Conservation (phyloP, 2,888 invertebrate species). For the Podotricha telesiphe region DNA sequence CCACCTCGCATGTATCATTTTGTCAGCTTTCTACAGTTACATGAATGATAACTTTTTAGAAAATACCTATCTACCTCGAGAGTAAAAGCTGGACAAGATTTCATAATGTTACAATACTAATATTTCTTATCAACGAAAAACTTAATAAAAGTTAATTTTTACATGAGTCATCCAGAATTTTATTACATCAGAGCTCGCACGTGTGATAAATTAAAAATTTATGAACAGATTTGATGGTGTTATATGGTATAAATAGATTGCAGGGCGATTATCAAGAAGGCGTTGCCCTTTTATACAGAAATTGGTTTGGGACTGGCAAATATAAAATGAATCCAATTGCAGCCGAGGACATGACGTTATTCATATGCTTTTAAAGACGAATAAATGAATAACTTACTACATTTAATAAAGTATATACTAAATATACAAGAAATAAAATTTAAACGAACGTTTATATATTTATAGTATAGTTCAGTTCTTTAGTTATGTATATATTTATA, state of each 20-base stretch:
- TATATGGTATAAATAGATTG: conserved; percentile 37
- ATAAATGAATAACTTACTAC: too few relatives aligned
- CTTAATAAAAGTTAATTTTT: neutral
- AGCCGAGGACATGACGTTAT: conserved; percentile 13
- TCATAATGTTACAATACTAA: neutral
- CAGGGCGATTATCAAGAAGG: conserved; percentile 42
- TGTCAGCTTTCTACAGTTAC: conserved; percentile 20
- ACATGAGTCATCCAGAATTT: neutral
- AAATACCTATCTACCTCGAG: neutral
- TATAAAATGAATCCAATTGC: conserved; percentile 47
- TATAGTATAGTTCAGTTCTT: too few relatives aligned
- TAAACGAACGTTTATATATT: too few relatives aligned
- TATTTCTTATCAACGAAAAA: neutral
- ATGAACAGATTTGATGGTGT: conserved; percentile 32
- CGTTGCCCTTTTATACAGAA: conserved; percentile 51
- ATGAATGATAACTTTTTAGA: neutral
- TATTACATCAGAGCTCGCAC: conserved; percentile 24
- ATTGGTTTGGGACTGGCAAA: conserved; percentile 51
- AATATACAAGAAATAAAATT: too few relatives aligned
- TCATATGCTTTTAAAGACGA: neutral
- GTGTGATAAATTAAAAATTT: conserved; percentile 22
- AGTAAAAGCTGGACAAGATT: neutral
- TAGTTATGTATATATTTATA: too few relatives aligned
- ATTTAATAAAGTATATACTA: too few relatives aligned
- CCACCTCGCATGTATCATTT: conserved; percentile 20